phyloP scores from a whole-genome alignment of 2,888 invertebrate genomes.

The Melanargia galathea region DNA sequence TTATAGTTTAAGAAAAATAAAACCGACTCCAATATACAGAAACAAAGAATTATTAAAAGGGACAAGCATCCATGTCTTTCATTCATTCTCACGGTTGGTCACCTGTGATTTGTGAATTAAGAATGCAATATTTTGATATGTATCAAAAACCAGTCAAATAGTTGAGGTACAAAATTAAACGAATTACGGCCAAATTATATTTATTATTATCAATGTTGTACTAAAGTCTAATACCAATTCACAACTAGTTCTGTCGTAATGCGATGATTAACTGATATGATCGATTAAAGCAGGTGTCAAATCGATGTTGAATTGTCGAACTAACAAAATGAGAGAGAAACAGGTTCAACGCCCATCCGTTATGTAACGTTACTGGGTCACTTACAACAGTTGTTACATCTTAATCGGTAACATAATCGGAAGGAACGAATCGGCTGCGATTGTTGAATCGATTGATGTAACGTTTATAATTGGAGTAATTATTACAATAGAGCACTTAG shows the following conservation, averaged over 20 bases:
- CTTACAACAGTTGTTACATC: constrained; percentile 47
- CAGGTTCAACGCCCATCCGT: constrained; percentile 42
- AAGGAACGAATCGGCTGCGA: constrained; percentile 52
- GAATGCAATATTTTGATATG: neutral
- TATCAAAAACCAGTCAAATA: constrained; percentile 1
- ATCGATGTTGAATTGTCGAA: constrained; percentile 45
- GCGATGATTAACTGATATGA: constrained; percentile 44
- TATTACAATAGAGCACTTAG: neutral
- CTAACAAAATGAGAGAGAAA: constrained; percentile 46
- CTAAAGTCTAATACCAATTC: constrained; percentile 7
- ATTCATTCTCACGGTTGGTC: neutral
- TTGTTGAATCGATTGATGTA: constrained; percentile 30
- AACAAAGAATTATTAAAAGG: too few relatives aligned
- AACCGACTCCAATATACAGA: too few relatives aligned
- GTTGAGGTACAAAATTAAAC: constrained; percentile 1
- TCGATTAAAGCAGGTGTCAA: constrained; percentile 47
- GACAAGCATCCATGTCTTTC: too few relatives aligned
- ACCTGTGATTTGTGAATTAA: neutral
- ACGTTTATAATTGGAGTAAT: constrained; percentile 21
- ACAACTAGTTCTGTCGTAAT: constrained; percentile 33
- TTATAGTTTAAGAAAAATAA: too few relatives aligned
- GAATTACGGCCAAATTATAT: constrained; percentile 16
- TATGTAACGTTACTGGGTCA: constrained; percentile 51
- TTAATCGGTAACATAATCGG: constrained; percentile 48
- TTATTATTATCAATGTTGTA: constrained; percentile 1